phyloP scores from a whole-genome alignment of 1,140 invertebrate genomes.

The Brachionus manjavacas region DNA sequence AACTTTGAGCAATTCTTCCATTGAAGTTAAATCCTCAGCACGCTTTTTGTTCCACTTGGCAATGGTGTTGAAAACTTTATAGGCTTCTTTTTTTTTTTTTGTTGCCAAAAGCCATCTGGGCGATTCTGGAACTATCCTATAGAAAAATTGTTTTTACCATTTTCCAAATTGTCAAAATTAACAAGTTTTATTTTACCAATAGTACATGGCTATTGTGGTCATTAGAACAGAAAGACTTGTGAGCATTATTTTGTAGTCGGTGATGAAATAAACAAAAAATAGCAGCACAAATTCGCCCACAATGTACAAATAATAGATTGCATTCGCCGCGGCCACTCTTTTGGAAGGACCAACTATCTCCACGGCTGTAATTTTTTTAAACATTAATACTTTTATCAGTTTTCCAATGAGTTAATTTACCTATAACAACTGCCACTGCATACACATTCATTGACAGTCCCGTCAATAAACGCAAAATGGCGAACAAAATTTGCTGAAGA shows the following conservation, averaged over 20 bases:
- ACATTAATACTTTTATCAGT: background rate
- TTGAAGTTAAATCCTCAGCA: background rate
- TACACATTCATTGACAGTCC: slow-evolving; percentile 1
- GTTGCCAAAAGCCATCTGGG: slow-evolving; percentile 27
- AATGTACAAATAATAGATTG: slow-evolving; percentile 34
- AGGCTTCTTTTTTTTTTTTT: slow-evolving; percentile 16
- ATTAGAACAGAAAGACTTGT: background rate
- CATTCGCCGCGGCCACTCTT: background rate
- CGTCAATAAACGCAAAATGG: background rate
- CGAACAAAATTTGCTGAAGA: slow-evolving; percentile 11
- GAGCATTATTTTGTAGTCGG: background rate
- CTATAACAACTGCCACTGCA: background rate
- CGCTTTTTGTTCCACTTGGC: slow-evolving; percentile 34
- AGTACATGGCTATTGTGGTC: background rate
- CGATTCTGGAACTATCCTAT: slow-evolving; percentile 28
- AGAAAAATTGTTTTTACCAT: background rate
- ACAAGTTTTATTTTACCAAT: background rate
- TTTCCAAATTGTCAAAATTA: background rate
- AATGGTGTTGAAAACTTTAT: background rate
- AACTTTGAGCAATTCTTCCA: background rate
- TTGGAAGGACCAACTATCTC: slow-evolving; percentile 36
- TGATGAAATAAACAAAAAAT: slow-evolving; percentile 27
- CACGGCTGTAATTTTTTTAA: background rate
- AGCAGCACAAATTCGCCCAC: slow-evolving; percentile 34
- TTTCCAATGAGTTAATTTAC: background rate